Evolutionary conservation across 2,113 vertebrate species (phyloP), one percentile per base, ranked within the genome.

Genomic region (Macquaria australasica): DNA sequence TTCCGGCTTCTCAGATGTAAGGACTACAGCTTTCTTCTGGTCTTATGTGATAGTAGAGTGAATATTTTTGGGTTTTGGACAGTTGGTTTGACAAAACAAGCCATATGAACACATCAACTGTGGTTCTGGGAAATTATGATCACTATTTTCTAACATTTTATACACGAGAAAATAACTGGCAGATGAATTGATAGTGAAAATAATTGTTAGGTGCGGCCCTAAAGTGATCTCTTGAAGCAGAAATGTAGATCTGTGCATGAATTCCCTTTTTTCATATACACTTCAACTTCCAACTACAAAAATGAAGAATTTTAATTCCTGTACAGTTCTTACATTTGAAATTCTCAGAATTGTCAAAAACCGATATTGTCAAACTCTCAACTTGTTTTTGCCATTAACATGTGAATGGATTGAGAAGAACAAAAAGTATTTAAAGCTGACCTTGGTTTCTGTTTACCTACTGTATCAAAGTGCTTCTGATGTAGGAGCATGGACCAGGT

Each of bases 391-490:
- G 5, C 8, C 2, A 3, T 58, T 37, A 20, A 48, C 50, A 68
- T 68, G 10, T 43, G 5, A 71, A 43, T 43, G 12, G 12, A 16
- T 28, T 63, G 2, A 28, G 10, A 74, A 21, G 9, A 51, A 11
- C 28, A 50, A 28, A n/a, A 21, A 34, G 25, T 21, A 15, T 41
- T 68, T 31, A 25, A 23, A 18, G 51, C 12, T 41, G 53, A 56
- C 55, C 62, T 63, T 41, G 50, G 16, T 39, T 16, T 37, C 0
- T 63, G 31, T 80, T 75, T 70, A 71, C 76, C 53, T 23, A 23
- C 18, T 25, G 48, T 63, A 62, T 81, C 60, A 73, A 72, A 84
- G 56, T 43, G 23, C 66, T 64, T 76, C 28, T 58, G 23, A 66
- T 77, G 53, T 14, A 15, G 41, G 25, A 73, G 18, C 70, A 25